Evolutionary conservation across 2,113 vertebrate genomes (phyloP).

Genomic region (Poeciliopsis occidentalis): DNA sequence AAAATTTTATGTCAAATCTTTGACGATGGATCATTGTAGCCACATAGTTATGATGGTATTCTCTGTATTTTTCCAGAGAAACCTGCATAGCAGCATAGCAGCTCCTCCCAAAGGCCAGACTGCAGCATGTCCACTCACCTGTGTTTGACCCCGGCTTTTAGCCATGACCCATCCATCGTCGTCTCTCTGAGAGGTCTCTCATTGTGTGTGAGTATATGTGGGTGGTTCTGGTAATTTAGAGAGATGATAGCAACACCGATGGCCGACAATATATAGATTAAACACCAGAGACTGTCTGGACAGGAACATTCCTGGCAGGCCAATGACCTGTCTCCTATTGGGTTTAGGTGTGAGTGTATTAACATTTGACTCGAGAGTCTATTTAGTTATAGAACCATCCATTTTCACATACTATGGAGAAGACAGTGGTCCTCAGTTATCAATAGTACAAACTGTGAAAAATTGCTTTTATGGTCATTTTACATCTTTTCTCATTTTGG

Average conservation of each 20-base stretch:
- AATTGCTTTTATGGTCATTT: not conserved
- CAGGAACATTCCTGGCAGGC: conserved; percentile 9
- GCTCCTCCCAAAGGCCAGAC: not conserved
- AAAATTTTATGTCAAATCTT: too few relatives aligned
- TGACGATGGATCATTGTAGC: too few relatives aligned
- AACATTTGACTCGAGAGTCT: not conserved
- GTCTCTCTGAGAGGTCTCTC: conserved; percentile 21
- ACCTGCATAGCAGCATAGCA: not conserved
- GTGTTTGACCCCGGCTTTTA: conserved; percentile 53
- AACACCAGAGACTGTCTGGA: conserved; percentile 26
- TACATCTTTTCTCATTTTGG: not conserved
- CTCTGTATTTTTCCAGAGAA: not conserved
- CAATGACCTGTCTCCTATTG: conserved; percentile 19
- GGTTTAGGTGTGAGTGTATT: not conserved
- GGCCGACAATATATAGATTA: conserved; percentile 55
- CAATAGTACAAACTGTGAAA: not conserved
- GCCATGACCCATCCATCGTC: conserved; percentile 48
- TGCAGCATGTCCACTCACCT: conserved; percentile 53
- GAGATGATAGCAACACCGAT: conserved; percentile 45
- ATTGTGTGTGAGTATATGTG: conserved; percentile 13
- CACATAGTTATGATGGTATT: too few relatives aligned
- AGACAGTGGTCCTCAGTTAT: not conserved
- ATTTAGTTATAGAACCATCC: not conserved
- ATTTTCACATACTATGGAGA: not conserved
- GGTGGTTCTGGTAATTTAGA: conserved; percentile 27